A percentile compares a stretch with the other conserved stretches of the same genome.
These are phyloP conservation scores for Phthorimaea operculella DNA, from an alignment of 1,140 invertebrate species.

Conservation along the genomic window DNA sequence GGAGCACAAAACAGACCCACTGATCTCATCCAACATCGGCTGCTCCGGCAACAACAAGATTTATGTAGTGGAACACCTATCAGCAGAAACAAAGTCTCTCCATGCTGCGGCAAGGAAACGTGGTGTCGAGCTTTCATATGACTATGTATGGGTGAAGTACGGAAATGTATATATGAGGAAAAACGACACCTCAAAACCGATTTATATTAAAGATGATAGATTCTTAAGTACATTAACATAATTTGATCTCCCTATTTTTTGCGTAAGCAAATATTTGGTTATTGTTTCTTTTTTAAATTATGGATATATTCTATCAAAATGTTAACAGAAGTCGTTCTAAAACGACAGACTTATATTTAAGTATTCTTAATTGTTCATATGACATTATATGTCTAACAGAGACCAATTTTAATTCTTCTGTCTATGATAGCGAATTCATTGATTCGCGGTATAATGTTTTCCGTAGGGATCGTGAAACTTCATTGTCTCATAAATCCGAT, in stretches of 20 bases:
- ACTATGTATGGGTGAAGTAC: neutral
- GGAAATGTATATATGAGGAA: neutral
- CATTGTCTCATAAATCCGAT: too few relatives aligned
- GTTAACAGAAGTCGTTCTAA: too few relatives aligned
- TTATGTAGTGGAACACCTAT: conserved; percentile 1
- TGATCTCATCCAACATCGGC: neutral
- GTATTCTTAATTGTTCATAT: too few relatives aligned
- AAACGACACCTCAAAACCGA: neutral
- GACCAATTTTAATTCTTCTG: too few relatives aligned
- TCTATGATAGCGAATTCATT: too few relatives aligned
- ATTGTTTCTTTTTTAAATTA: too few relatives aligned
- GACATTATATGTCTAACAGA: too few relatives aligned
- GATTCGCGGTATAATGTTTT: too few relatives aligned
- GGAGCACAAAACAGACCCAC: neutral
- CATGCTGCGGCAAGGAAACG: neutral
- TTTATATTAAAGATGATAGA: neutral
- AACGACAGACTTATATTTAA: too few relatives aligned
- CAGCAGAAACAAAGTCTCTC: neutral
- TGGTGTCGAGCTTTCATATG: neutral
- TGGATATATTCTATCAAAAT: too few relatives aligned
- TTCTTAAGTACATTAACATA: neutral
- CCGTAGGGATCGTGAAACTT: too few relatives aligned
- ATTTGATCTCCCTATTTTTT: neutral
- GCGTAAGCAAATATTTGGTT: too few relatives aligned
- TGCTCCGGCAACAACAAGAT: neutral